A percentile compares a stretch with the other conserved stretches of the same genome.
Conservation (phyloP, 53 echinoderm and acorn worm genomes). For the Patiria pectinifera region DNA sequence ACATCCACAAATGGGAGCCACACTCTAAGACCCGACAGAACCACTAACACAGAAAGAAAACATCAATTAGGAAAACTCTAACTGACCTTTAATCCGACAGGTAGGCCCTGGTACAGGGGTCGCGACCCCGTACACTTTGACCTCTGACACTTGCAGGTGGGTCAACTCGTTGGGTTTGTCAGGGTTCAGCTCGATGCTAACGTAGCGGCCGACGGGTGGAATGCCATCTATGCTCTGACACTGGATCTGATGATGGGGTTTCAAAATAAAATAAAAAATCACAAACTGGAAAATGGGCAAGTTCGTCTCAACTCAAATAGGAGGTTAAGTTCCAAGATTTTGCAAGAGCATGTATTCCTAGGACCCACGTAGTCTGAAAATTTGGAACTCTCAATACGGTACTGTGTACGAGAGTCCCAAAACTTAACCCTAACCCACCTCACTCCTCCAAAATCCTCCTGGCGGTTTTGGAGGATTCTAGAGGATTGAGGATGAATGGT, state of each 20-base stretch:
- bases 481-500: no score
- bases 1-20: no score
- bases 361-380: no score
- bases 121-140: constrained; percentile 40
- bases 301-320: neutral
- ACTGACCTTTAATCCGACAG: constrained; percentile 30
- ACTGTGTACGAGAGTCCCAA: no score
- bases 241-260: neutral
- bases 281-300: neutral
- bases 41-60: neutral
- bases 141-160: constrained; percentile 52
- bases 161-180: constrained; percentile 40
- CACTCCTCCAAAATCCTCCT: no score
- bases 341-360: no score
- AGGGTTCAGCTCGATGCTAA: constrained; percentile 38
- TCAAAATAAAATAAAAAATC: neutral
- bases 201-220: constrained; percentile 32
- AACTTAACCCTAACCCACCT: no score
- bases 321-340: neutral
- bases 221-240: constrained; percentile 37
- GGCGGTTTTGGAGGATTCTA: no score
- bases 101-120: constrained; percentile 30
- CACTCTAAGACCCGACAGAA: no score
- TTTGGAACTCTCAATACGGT: no score
- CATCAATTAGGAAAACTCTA: no score